A percentile compares a stretch with the other conserved stretches of the same genome.
These are phyloP conservation scores for Eutolmus rufibarbis DNA, from an alignment of 2,888 invertebrate species.

Conservation along the genomic window DNA sequence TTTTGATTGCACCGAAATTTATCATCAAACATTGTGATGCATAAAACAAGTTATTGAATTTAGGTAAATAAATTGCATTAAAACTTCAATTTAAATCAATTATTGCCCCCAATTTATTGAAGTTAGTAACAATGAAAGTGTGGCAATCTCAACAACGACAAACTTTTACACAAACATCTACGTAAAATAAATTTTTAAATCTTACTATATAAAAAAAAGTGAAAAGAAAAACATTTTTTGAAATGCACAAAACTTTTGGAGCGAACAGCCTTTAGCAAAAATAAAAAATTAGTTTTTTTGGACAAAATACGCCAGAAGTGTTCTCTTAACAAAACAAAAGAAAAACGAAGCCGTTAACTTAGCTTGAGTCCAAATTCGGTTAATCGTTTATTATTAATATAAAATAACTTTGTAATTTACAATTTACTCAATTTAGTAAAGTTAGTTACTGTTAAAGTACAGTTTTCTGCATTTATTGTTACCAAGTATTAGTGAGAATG, in stretches of 20 bases:
- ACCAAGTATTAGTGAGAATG: constrained; percentile 15
- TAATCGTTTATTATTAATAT: neutral
- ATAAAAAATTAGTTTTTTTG: neutral
- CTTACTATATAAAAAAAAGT: neutral
- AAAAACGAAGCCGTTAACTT: neutral
- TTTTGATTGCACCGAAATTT: no score
- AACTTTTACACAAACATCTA: constrained; percentile 7
- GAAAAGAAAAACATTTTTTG: neutral
- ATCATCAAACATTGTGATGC: neutral
- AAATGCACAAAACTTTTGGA: constrained; percentile 3
- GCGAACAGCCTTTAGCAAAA: neutral
- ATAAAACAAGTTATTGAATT: neutral
- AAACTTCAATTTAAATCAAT: neutral
- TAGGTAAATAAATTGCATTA: neutral
- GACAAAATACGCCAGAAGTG: constrained; percentile 18
- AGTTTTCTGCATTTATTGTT: constrained; percentile 16
- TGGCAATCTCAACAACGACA: neutral
- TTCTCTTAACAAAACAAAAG: neutral
- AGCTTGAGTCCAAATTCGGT: neutral
- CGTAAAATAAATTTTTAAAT: constrained; percentile 2
- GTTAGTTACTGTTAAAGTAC: constrained; percentile 1
- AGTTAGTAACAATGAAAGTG: neutral
- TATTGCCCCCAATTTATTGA: neutral
- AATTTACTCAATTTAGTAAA: neutral
- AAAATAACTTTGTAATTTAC: neutral